These are phyloP conservation scores for Blennius ocellaris DNA, from an alignment of 2,113 vertebrate species.

Conservation along the genomic window DNA sequence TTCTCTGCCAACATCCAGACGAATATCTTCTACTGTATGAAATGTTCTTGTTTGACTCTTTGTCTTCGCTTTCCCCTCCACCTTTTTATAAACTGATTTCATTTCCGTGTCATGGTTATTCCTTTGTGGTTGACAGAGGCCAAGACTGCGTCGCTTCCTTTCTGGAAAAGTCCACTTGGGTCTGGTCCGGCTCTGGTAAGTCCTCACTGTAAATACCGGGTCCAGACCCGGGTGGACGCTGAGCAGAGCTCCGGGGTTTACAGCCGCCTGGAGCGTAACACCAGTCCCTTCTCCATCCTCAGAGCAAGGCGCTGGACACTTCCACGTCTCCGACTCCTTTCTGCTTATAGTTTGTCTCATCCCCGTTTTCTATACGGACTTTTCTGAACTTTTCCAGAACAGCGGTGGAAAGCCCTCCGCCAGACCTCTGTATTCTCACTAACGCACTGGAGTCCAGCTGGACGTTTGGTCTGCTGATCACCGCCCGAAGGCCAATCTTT, in stretches of 20 bases:
- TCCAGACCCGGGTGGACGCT: too few relatives aligned
- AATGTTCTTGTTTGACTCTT: slow-evolving; percentile 36
- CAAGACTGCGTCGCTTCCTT: slow-evolving; percentile 53
- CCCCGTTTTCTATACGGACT: too few relatives aligned
- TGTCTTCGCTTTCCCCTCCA: slow-evolving; percentile 48
- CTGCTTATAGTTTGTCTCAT: too few relatives aligned
- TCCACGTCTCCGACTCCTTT: too few relatives aligned
- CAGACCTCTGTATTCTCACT: background rate
- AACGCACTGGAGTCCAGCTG: background rate
- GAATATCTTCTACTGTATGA: slow-evolving; percentile 37
- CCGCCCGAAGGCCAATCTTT: slow-evolving; percentile 6
- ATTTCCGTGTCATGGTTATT: slow-evolving; percentile 62
- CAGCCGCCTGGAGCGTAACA: too few relatives aligned
- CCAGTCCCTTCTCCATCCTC: too few relatives aligned
- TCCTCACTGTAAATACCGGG: too few relatives aligned
- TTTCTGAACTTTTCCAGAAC: background rate
- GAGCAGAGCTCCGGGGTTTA: too few relatives aligned
- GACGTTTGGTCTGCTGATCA: slow-evolving; percentile 1
- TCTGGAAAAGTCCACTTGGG: slow-evolving; percentile 26
- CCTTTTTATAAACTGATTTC: slow-evolving; percentile 36
- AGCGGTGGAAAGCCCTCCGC: background rate
- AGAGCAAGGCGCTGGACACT: too few relatives aligned
- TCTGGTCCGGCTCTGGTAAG: too few relatives aligned
- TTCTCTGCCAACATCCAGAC: slow-evolving; percentile 57
- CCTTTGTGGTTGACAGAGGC: slow-evolving; percentile 74